These are phyloP conservation scores for Symphodus melops DNA, from an alignment of 2,113 vertebrate species.

Conservation along the genomic window DNA sequence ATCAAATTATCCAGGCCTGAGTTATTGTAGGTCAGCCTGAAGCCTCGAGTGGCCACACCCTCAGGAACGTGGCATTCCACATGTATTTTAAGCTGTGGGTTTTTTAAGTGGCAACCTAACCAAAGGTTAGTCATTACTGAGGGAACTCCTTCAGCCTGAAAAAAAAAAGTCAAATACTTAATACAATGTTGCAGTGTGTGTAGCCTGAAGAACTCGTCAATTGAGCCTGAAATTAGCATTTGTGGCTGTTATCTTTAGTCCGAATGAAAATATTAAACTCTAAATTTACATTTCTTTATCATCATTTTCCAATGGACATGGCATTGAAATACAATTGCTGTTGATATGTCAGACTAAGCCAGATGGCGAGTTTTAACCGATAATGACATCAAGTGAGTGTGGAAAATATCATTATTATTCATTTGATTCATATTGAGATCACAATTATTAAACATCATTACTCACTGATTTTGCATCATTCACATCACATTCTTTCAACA, in stretches of 20 bases:
- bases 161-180: neutral
- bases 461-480: too few species aligned
- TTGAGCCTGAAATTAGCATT: neutral
- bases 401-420: too few species aligned
- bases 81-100: conserved; percentile 59
- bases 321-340: neutral
- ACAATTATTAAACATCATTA: too few species aligned
- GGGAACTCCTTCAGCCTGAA: conserved; percentile 17
- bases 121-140: conserved; percentile 43
- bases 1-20: neutral
- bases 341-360: neutral
- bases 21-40: conserved; percentile 40
- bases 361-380: neutral
- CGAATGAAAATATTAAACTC: neutral
- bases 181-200: neutral
- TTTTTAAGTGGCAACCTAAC: conserved; percentile 57
- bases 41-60: conserved; percentile 51
- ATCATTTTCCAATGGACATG: neutral
- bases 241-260: neutral
- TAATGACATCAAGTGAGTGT: too few species aligned
- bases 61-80: conserved; percentile 50
- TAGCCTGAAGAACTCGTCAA: neutral
- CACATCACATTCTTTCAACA: too few species aligned
- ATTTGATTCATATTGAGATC: too few species aligned
- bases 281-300: neutral